phyloP scores from a whole-genome alignment of 2,888 invertebrate genomes.

The Epirrhoe alternata region DNA sequence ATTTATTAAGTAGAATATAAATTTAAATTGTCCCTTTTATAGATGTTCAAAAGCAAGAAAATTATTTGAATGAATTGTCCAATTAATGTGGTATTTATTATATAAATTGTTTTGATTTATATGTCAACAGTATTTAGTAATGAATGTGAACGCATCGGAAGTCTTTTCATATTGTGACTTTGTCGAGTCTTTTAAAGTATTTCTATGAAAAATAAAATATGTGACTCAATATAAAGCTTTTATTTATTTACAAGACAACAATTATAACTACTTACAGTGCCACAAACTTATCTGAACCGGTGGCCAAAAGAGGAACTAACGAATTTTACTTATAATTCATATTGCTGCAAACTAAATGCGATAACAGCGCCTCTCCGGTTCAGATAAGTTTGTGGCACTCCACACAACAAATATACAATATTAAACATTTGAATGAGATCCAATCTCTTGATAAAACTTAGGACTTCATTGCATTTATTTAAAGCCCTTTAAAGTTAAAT shows the following conservation, averaged over 20 bases:
- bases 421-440: background rate
- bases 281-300: too few species aligned
- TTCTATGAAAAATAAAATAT: constrained; percentile 82
- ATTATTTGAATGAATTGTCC: constrained; percentile 80
- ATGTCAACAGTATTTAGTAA: constrained; percentile 74
- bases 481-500: background rate
- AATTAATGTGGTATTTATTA: constrained; percentile 77
- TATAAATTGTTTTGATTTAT: constrained; percentile 81
- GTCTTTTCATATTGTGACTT: constrained; percentile 82
- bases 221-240: constrained; percentile 68
- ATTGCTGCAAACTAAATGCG: too few species aligned
- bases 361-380: too few species aligned
- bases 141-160: constrained; percentile 74
- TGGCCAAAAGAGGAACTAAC: too few species aligned
- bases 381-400: too few species aligned
- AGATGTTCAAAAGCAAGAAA: constrained; percentile 63
- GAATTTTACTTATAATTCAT: too few species aligned
- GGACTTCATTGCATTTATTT: background rate
- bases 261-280: background rate
- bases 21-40: constrained; percentile 55
- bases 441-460: too few species aligned
- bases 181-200: constrained; percentile 83
- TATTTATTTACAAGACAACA: constrained; percentile 49
- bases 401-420: background rate
- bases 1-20: constrained; percentile 47